Evolutionary conservation across 2,113 vertebrate genomes (phyloP).

Genomic region (Dinomys branickii): DNA sequence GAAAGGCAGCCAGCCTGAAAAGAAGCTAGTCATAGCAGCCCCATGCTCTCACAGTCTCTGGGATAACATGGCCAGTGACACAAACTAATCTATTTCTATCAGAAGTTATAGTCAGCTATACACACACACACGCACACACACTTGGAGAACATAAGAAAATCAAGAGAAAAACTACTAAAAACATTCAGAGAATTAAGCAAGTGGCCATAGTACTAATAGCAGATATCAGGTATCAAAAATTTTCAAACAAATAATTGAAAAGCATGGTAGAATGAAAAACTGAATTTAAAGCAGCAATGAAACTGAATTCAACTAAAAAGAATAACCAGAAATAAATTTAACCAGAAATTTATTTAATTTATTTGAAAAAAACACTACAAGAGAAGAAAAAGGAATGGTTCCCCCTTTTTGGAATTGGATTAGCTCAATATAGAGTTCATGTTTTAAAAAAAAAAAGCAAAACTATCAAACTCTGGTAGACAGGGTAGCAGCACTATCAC

Average conservation of each 20-base stretch:
- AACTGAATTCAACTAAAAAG: neutral
- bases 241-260: neutral
- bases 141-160: neutral
- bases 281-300: neutral
- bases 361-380: neutral
- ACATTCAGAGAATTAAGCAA: neutral
- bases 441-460: neutral
- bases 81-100: neutral
- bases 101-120: neutral
- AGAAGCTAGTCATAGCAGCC: neutral
- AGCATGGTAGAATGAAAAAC: neutral
- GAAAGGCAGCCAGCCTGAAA: neutral
- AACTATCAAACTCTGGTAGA: neutral
- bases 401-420: neutral
- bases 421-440: neutral
- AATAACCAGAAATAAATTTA: neutral
- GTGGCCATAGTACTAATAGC: neutral
- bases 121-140: neutral
- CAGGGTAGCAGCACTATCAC: neutral
- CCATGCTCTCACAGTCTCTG: neutral
- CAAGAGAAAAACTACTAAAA: conserved; percentile 18
- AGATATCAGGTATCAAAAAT: neutral
- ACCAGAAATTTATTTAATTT: neutral
- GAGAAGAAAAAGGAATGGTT: neutral
- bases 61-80: neutral